Percentiles rank a stretch among this genome's conserved stretches.
phyloP scores from a whole-genome alignment of 1,140 invertebrate genomes.

The Grapholita molesta region DNA sequence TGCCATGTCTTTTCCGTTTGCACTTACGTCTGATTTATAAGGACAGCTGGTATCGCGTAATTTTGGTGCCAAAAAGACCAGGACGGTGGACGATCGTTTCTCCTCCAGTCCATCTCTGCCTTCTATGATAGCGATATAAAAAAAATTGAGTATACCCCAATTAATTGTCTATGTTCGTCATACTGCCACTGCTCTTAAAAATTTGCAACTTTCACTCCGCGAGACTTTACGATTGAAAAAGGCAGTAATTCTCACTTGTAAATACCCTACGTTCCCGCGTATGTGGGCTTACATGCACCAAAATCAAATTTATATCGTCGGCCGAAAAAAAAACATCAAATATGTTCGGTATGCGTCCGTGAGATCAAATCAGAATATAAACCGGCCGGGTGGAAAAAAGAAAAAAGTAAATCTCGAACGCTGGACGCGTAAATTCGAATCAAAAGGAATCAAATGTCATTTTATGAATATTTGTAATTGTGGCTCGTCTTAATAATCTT shows the following conservation, averaged over 20 bases:
- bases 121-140: too few relatives aligned
- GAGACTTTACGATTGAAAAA: conserved; percentile 17
- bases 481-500: conserved; percentile 27
- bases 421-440: conserved; percentile 68
- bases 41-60: conserved; percentile 4
- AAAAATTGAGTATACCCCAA: too few relatives aligned
- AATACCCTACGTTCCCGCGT: conserved; percentile 25
- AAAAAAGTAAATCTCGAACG: conserved; percentile 48
- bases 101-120: too few relatives aligned
- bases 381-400: conserved; percentile 47
- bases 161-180: too few relatives aligned
- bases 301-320: conserved; percentile 46
- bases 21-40: conserved; percentile 2
- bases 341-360: conserved; percentile 70
- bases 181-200: neutral
- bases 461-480: conserved; percentile 35
- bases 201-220: neutral
- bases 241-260: conserved; percentile 25
- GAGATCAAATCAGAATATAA: conserved; percentile 71
- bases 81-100: too few relatives aligned
- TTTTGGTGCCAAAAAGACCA: neutral
- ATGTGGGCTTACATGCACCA: conserved; percentile 21
- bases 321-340: conserved; percentile 64
- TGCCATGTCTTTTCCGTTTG: conserved; percentile 18
- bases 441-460: conserved; percentile 69